Percentiles rank a stretch among this genome's conserved stretches.
phyloP scores from a whole-genome alignment of 2,113 vertebrate genomes.

The Cynoglossus semilaevis region DNA sequence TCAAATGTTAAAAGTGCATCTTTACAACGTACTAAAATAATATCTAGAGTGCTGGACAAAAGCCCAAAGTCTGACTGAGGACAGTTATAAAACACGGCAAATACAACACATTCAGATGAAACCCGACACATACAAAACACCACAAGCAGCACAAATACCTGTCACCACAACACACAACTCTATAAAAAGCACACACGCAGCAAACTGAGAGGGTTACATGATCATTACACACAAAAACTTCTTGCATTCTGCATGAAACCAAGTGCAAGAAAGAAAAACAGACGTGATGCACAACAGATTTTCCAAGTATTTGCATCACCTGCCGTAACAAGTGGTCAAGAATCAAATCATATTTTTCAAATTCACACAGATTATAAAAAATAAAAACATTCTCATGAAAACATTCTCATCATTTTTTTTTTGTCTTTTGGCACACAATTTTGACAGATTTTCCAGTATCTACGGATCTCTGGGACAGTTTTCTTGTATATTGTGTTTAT shows the following conservation, averaged over 20 bases:
- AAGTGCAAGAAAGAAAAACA: slow-evolving; percentile 13
- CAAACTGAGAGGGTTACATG: slow-evolving; percentile 12
- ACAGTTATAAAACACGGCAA: slow-evolving; percentile 14
- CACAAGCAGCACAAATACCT: slow-evolving; percentile 34
- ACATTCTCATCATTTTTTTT: too few relatives aligned
- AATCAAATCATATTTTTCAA: neutral
- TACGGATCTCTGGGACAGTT: too few relatives aligned
- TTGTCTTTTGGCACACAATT: too few relatives aligned
- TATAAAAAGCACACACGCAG: neutral
- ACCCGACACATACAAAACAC: slow-evolving; percentile 31
- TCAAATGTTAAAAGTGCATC: too few relatives aligned
- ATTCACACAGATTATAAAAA: neutral
- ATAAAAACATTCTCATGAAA: too few relatives aligned
- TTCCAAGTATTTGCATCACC: slow-evolving; percentile 42
- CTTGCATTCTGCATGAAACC: slow-evolving; percentile 16
- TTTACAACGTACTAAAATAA: neutral
- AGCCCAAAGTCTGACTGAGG: slow-evolving; percentile 51
- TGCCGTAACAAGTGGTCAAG: neutral
- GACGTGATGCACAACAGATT: slow-evolving; percentile 20
- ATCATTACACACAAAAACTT: slow-evolving; percentile 29
- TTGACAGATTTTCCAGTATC: too few relatives aligned
- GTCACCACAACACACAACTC: neutral
- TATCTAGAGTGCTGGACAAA: slow-evolving; percentile 6
- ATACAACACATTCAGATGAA: slow-evolving; percentile 1
- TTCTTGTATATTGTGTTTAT: too few relatives aligned